Percentiles rank a stretch among this genome's conserved stretches.
These are phyloP conservation scores for Tipula confusa DNA, from an alignment of 2,888 invertebrate genomes.

Conservation along the genomic window DNA sequence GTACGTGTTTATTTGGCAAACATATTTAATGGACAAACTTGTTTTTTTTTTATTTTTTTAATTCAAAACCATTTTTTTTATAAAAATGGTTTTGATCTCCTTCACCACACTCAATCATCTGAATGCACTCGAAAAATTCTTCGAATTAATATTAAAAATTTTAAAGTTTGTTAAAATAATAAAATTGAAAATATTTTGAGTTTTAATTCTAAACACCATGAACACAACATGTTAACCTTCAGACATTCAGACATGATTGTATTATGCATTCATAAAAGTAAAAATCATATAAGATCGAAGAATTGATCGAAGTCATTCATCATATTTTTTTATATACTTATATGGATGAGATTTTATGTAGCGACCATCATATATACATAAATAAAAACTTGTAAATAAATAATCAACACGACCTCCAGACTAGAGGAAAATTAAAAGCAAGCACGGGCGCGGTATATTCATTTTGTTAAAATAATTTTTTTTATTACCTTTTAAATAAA, in stretches of 20 bases:
- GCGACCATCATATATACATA: not conserved
- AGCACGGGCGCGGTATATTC: not conserved
- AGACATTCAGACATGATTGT: too few relatives aligned
- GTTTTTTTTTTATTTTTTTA: too few relatives aligned
- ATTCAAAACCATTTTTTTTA: too few relatives aligned
- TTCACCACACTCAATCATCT: not conserved
- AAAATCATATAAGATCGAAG: not conserved
- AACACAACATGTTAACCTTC: constrained; percentile 5
- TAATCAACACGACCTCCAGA: constrained; percentile 20
- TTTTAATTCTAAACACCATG: not conserved
- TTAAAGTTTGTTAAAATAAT: not conserved
- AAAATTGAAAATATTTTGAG: not conserved
- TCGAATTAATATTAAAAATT: not conserved
- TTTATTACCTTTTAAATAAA: constrained; percentile 20
- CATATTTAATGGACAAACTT: not conserved
- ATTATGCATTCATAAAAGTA: not conserved
- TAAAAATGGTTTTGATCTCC: not conserved
- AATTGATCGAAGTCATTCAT: constrained; percentile 25
- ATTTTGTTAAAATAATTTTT: not conserved
- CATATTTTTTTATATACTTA: not conserved
- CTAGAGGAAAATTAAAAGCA: not conserved
- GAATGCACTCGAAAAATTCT: not conserved
- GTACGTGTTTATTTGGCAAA: not conserved
- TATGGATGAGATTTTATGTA: not conserved
- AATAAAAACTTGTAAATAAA: not conserved